A percentile compares a stretch with the other conserved stretches of the same genome.
Conservation (phyloP, 2,797 vertebrate genomes). For the Sebastes steindachneri region DNA sequence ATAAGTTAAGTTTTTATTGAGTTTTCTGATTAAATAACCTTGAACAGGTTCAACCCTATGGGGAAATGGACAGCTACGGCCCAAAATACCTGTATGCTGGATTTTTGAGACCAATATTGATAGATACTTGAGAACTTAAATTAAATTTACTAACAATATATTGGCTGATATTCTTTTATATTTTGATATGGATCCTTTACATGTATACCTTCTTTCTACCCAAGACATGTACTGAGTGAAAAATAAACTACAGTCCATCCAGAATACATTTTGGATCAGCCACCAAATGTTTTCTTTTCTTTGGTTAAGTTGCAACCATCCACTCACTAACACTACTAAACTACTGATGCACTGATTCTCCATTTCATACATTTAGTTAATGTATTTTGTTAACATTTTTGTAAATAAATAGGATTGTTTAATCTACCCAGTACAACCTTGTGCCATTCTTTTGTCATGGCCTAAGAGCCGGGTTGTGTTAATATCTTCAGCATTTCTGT, state of each 20-base stretch:
- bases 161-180: neutral
- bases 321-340: neutral
- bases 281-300: neutral
- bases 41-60: neutral
- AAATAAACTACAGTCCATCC: neutral
- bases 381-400: neutral
- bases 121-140: neutral
- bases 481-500: neutral
- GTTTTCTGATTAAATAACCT: neutral
- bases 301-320: neutral
- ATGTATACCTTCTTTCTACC: too few relatives aligned
- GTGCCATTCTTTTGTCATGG: neutral
- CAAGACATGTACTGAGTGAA: too few relatives aligned
- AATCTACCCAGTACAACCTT: neutral
- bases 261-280: neutral
- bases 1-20: neutral
- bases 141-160: neutral
- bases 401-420: neutral
- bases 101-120: neutral
- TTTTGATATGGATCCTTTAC: too few relatives aligned
- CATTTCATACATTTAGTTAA: neutral
- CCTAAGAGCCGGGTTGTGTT: neutral
- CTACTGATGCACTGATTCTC: neutral
- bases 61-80: neutral
- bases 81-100: neutral